Evolutionary conservation across 2,113 vertebrate genomes (phyloP), one percentile per base, ranked within the genome.

Genomic region (Gopherus flavomarginatus): DNA sequence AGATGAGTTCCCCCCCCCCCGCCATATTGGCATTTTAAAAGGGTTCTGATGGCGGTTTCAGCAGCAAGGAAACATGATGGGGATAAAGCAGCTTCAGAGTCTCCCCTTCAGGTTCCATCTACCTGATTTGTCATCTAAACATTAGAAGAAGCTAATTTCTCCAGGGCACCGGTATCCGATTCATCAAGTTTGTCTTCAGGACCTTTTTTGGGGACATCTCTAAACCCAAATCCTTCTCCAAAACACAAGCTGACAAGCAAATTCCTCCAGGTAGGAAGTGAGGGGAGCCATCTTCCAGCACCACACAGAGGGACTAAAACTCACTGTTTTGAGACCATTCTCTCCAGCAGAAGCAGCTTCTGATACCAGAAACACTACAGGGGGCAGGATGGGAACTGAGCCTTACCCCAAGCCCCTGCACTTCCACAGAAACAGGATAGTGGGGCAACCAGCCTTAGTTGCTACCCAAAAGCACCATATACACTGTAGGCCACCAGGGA

Each of bases 141-240:
- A 5, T 12, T 77, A 69, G 90, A 91, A 14, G 27, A 85, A 82
- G 89, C 54, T 81, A 24, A 44, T 90, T 95, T 90, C 54, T 35
- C 19, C 86, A 42, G 17, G 90, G 9, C n/a, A n/a, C 6, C 6
- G n/a, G 42, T 85, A 11, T 53, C 56, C 44, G 13, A 44, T 17
- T 80, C 29, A 24, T 10, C 27, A 10, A 11, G 29, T 72, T 85
- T 82, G 13, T 35, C 78, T 72, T 49, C 69, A 52, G 42, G 35
- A 85, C 3, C 13, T 92, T 81, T 44, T 26, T 57, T 52, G n/a
- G 49, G 84, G 47, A 86, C 2, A 2, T 65, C 49, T 42, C 27
- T 83, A 13, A 5, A 80, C 14, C 21, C 8, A 62, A 5, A 27
- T 3, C 26, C 72, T 87, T 53, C 69, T 75, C 26, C 38, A 90